A percentile compares a stretch with the other conserved stretches of the same genome.
These are phyloP conservation scores for Trachelus troglodyta DNA, from an alignment of 2,888 invertebrate species.

Conservation along the genomic window DNA sequence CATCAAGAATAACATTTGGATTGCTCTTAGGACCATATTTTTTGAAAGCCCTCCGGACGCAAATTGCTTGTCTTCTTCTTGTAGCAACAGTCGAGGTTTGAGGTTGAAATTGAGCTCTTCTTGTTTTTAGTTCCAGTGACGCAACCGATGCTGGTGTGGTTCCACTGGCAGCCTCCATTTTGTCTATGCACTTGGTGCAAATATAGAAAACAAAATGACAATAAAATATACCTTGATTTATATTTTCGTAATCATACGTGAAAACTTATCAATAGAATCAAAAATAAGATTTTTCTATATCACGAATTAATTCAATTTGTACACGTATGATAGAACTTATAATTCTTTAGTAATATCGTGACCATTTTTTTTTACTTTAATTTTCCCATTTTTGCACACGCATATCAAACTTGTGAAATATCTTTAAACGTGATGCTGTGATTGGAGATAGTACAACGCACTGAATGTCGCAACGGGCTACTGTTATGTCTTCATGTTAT, in stretches of 20 bases:
- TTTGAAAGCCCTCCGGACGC: slow-evolving; percentile 85
- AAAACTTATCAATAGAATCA: neutral
- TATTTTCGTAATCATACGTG: slow-evolving; percentile 6
- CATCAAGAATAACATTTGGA: slow-evolving; percentile 85
- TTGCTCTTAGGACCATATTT: slow-evolving; percentile 84
- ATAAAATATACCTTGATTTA: neutral
- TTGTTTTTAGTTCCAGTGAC: slow-evolving; percentile 68
- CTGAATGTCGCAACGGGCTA: neutral
- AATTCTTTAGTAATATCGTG: slow-evolving; percentile 2
- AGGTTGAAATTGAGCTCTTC: slow-evolving; percentile 70
- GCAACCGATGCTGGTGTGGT: slow-evolving; percentile 52
- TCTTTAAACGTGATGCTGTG: neutral
- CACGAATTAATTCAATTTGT: neutral
- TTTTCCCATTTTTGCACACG: neutral
- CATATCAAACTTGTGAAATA: neutral
- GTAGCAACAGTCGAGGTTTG: slow-evolving; percentile 79
- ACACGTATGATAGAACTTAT: slow-evolving; percentile 8
- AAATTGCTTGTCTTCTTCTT: slow-evolving; percentile 83
- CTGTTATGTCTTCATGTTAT: neutral
- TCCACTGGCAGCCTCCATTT: slow-evolving; percentile 46
- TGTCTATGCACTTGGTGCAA: neutral
- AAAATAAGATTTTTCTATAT: too few relatives aligned
- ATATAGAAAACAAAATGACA: slow-evolving; percentile 7
- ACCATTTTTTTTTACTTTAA: slow-evolving; percentile 23
- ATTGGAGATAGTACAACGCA: neutral